These are phyloP conservation scores for Triplophysa tibetana DNA, from an alignment of 2,113 vertebrate genomes.

Conservation along the genomic window DNA sequence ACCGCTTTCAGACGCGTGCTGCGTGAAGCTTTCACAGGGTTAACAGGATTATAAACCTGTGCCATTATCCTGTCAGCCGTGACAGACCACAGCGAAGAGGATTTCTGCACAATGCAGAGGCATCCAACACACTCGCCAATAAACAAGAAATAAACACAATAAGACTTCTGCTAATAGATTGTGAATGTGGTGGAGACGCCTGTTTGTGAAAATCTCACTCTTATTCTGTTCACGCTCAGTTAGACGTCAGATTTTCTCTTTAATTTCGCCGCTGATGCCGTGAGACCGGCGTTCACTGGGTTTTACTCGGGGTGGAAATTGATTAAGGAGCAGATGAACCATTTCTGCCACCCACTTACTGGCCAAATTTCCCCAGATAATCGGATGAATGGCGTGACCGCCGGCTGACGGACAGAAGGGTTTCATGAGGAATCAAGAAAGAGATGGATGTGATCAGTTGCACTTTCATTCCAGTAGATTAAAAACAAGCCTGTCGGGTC, in stretches of 20 bases:
- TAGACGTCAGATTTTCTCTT: not conserved
- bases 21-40: conserved; percentile 48
- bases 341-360: conserved; percentile 7
- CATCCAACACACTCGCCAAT: conserved; percentile 15
- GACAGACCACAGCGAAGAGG: conserved; percentile 56
- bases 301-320: not conserved
- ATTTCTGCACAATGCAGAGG: conserved; percentile 48
- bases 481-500: not conserved
- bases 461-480: conserved; percentile 44
- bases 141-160: not conserved
- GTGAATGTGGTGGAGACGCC: not conserved
- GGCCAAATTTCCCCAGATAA: not conserved
- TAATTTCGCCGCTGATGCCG: not conserved
- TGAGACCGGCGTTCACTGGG: not conserved
- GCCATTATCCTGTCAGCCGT: conserved; percentile 63
- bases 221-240: not conserved
- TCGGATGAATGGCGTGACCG: conserved; percentile 14
- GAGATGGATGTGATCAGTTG: conserved; percentile 37
- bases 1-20: not conserved
- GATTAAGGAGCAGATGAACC: conserved; percentile 10
- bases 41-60: conserved; percentile 62
- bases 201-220: not conserved
- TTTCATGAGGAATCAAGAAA: not conserved
- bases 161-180: not conserved
- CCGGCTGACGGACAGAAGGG: not conserved